Evolutionary conservation across 1,140 invertebrate species (phyloP), one percentile per base, ranked within the genome.

Genomic region (Listronotus bonariensis): DNA sequence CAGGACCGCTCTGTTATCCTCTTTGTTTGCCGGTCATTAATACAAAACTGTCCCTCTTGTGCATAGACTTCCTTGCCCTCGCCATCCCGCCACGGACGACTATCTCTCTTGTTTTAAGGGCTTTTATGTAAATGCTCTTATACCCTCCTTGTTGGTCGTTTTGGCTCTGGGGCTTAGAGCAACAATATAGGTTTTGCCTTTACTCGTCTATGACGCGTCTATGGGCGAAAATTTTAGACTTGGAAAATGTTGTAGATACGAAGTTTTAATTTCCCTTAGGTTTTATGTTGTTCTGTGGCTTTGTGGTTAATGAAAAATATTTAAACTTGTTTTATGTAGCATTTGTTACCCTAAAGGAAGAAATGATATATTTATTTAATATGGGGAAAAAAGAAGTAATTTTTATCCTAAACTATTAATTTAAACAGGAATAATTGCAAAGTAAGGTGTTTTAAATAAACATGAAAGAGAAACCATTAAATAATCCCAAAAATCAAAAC

Each of bases 11-110:
- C 45, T 63, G 61, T 63, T 61, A 46, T 63, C 68, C 70, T 70
- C 70, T 72, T 72, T 72, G 70, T 72, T 72, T 72, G 67, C 66
- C 66, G 65, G 66, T 72, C 70, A 72, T 72, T 72, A 72, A 72
- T 72, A 67, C 68, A 72, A 72, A 71, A 70, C 70, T 72, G 65
- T 72, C 70, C 69, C 70, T 72, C 70, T 72, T 72, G 62, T 66
- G 60, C 68, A 60, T 68, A 65, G 52, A 70, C 70, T 69, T 68
- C 31, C 38, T n/a, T 14, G 20, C 15, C 36, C 40, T 36, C 36
- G n/a, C 15, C 32, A 10, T n/a, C 41, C 60, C 51, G 45, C 36
- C 4, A 41, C 14, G 42, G 10, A 42, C 26, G 46, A 26, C 57
- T 49, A 32, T 63, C 52, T 63, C 43, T 20, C 51, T 63, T 38